Evolutionary conservation across 2,113 vertebrate species (phyloP), one percentile per base, ranked within the genome.

Genomic region (Eulemur macaco): DNA sequence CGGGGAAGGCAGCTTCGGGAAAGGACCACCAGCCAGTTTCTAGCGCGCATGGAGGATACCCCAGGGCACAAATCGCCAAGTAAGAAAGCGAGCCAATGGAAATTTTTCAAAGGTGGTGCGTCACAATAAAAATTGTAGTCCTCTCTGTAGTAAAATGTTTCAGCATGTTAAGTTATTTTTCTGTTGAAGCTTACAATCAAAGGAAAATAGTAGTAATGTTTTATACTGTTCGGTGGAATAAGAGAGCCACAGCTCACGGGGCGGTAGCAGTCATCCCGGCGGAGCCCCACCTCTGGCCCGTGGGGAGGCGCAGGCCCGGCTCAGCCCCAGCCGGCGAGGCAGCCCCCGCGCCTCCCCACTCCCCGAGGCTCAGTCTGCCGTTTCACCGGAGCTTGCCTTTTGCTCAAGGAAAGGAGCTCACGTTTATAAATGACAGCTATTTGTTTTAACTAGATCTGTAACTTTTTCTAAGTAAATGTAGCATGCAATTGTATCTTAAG

Each of bases 401-500:
- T 50, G 54, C 71, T 64, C 56, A 68, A 47, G 89, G 60, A 80
- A 37, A 76, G 45, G 9, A 91, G 31, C 31, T 80, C 20, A 9
- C 42, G 4, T 92, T 78, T 81, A 73, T 52, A 83, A 95, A 45
- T 29, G 76, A 66, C 34, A 20, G 8, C 10, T 87, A 29, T 63
- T 90, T 81, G 21, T 92, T 96, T 89, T 52, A 29, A 86, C 29
- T 71, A 6, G 15, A 13, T 86, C 56, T 96, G 1, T 92, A 91
- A 94, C 21, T 91, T 76, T 97, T 93, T 93, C 37, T 69, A 82
- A 96, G 54, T 89, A 71, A 92, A 68, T 45, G 5, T 90, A 74
- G 80, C 84, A 96, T 88, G 96, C 80, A n/a, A 18, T 69, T 10
- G 34, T 83, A 88, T 83, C 37, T 42, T 69, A 58, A 95, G 11